Evolutionary conservation across 2,797 vertebrate species (phyloP), one percentile per base, ranked within the genome.

Genomic region (Tragelaphus eurycerus): DNA sequence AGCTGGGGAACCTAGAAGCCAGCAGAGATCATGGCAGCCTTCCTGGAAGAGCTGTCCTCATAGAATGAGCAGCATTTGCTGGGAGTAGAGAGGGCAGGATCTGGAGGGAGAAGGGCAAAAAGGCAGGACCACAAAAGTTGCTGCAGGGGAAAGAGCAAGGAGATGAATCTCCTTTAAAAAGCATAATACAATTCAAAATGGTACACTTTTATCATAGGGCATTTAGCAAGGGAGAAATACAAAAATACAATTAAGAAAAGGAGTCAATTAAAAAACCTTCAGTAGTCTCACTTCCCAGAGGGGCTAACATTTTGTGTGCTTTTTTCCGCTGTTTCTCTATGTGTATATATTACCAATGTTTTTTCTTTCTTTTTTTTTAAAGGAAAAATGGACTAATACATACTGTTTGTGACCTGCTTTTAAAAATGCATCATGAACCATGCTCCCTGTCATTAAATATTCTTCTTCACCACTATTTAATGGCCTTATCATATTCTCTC

Each of bases 321-420:
- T 64, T 64, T 62, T 48, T 81, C 74, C 1, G 54, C 62, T 52
- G 60, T 64, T 81, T 83, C 50, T 46, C 9, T n/a, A 8, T 19
- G 6, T 5, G 0, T 43, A 8, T 38, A 7, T 46, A 6, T 93
- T 60, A 52, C 12, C 10, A 12, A 43, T 15, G 2, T 74, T 76
- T 74, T 59, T 79, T 57, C 16, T n/a, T 74, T 84, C 16, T 76
- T 67, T 67, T 90, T 52, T 34, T 29, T 38, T n/a, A 29, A 67
- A 92, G 52, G 57, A 82, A 78, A 96, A 96, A 94, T 23, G 71
- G 59, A 71, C 46, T 92, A 79, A 85, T 82, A 78, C 43, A 78
- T 50, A 38, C 55, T 79, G 43, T 43, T 50, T 34, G 93, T 97
- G 96, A 97, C 96, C 98, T 97, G 97, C 86, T 98, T 98, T 95